Percentiles rank a stretch among this genome's conserved stretches.
Conservation (phyloP, 2,797 vertebrate genomes). For the Pseudopleuronectes americanus region DNA sequence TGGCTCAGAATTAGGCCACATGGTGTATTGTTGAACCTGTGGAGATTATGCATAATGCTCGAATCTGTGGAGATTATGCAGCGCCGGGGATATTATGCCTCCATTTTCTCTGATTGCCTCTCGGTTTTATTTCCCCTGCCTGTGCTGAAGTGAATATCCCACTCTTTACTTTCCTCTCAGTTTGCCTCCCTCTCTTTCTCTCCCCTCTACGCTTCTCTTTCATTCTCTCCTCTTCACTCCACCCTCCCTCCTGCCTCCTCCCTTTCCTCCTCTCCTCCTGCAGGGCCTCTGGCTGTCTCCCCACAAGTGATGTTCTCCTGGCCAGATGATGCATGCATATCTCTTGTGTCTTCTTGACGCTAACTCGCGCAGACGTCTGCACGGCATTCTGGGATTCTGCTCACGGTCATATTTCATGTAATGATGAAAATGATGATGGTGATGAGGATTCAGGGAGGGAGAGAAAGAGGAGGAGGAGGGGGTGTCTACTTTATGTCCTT, state of each 20-base stretch:
- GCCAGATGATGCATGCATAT: slow-evolving; percentile 85
- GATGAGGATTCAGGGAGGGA: slow-evolving; percentile 75
- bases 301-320: slow-evolving; percentile 86
- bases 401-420: slow-evolving; percentile 85
- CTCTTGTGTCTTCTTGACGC: slow-evolving; percentile 85
- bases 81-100: slow-evolving; percentile 72
- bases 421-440: slow-evolving; percentile 85
- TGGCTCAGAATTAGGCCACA: slow-evolving; percentile 77
- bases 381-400: slow-evolving; percentile 85
- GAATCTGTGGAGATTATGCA: slow-evolving; percentile 78
- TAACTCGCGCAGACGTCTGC: slow-evolving; percentile 82
- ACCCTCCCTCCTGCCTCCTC: not conserved
- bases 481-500: slow-evolving; percentile 75
- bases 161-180: slow-evolving; percentile 48
- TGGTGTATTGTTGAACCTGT: slow-evolving; percentile 77
- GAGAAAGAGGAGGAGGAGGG: not conserved
- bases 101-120: slow-evolving; percentile 81
- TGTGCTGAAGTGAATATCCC: slow-evolving; percentile 43
- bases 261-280: slow-evolving; percentile 58
- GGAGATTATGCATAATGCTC: slow-evolving; percentile 78
- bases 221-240: slow-evolving; percentile 9
- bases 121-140: slow-evolving; percentile 56
- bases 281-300: slow-evolving; percentile 82
- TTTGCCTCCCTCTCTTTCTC: slow-evolving; percentile 40
- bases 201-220: slow-evolving; percentile 28